Conservation (phyloP, 2,113 vertebrate species). For the Alces alces region DNA sequence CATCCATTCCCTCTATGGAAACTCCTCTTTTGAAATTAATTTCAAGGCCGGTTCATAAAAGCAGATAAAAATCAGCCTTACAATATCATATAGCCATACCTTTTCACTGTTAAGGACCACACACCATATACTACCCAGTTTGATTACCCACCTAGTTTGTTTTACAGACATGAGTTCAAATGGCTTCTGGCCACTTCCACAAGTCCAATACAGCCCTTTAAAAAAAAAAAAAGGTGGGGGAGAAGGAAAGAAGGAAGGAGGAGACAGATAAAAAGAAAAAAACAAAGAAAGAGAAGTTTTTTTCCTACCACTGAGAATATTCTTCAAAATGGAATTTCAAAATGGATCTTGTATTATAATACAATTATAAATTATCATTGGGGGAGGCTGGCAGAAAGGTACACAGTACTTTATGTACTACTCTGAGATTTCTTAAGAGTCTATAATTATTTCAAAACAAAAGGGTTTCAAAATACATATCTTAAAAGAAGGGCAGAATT, state of each 20-base stretch:
- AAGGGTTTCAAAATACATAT: not conserved
- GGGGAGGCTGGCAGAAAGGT: not conserved
- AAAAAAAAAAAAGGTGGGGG: not conserved
- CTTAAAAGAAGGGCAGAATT: not conserved
- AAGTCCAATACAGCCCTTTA: not conserved
- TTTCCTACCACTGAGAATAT: not conserved
- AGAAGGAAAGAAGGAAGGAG: not conserved
- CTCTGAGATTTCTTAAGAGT: not conserved
- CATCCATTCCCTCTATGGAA: not conserved
- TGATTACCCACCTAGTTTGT: not conserved
- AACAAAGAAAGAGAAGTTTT: not conserved
- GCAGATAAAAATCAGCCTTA: not conserved
- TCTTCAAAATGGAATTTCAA: constrained; percentile 14
- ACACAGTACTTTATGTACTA: not conserved
- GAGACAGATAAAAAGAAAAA: not conserved
- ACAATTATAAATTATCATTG: not conserved
- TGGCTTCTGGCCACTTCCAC: not conserved
- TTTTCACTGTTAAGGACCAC: not conserved
- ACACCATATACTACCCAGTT: not conserved
- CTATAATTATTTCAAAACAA: constrained; percentile 33
- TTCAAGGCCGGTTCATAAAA: not conserved
- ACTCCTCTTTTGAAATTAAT: not conserved
- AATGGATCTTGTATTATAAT: not conserved
- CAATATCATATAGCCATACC: not conserved
- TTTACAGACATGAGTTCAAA: not conserved